Evolutionary conservation across 2,113 vertebrate species (phyloP).

Genomic region (Neoarius graeffei): DNA sequence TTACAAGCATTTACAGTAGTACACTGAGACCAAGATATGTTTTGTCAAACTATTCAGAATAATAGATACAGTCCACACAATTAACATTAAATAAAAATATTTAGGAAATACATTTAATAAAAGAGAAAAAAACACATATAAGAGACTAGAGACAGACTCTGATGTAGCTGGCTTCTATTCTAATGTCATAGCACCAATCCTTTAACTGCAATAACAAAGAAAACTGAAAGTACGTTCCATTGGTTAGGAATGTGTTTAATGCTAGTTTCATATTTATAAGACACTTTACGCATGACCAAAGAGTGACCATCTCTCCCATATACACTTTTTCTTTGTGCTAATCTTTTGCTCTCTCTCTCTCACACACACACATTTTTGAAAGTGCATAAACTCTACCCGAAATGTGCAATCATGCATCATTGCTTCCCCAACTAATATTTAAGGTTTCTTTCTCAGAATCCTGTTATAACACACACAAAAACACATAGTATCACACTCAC

Average conservation of each 20-base stretch:
- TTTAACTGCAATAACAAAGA: slow-evolving; percentile 27
- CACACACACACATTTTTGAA: slow-evolving; percentile 39
- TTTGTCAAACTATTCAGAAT: neutral
- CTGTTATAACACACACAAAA: slow-evolving; percentile 30
- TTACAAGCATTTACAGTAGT: slow-evolving; percentile 22
- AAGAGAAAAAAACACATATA: slow-evolving; percentile 19
- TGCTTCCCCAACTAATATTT: slow-evolving; percentile 34
- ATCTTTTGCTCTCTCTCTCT: slow-evolving; percentile 38
- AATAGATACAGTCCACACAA: slow-evolving; percentile 22
- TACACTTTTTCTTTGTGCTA: slow-evolving; percentile 45
- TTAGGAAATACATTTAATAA: neutral
- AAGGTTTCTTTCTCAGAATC: neutral
- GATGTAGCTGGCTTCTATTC: slow-evolving; percentile 39
- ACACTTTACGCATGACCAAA: slow-evolving; percentile 4
- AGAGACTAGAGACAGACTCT: slow-evolving; percentile 22
- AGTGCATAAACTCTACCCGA: slow-evolving; percentile 47
- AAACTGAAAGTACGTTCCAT: slow-evolving; percentile 1
- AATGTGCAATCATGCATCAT: slow-evolving; percentile 53
- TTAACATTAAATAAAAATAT: neutral
- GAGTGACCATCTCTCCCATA: slow-evolving; percentile 26
- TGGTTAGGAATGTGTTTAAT: slow-evolving; percentile 20
- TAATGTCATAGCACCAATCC: slow-evolving; percentile 39
- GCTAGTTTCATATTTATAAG: slow-evolving; percentile 26
- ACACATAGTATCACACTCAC: slow-evolving; percentile 13
- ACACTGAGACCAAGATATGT: slow-evolving; percentile 20